Conservation (phyloP, 1,140 invertebrate genomes). For the Cydia amplana region DNA sequence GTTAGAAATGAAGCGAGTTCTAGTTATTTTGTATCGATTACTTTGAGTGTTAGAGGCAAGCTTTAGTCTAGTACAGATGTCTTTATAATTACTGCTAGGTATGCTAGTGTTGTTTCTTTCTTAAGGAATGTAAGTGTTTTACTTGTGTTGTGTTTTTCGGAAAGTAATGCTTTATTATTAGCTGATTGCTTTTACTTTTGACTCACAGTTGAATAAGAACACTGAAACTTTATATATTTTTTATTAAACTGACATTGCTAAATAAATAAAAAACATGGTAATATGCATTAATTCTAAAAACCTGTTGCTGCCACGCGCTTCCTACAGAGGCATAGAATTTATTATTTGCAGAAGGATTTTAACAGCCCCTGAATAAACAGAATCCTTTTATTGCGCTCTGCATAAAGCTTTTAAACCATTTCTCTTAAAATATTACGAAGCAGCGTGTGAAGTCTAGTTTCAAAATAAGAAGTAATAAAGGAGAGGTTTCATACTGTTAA, state of each 20-base stretch:
- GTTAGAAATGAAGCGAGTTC: neutral
- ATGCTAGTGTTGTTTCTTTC: too few relatives aligned
- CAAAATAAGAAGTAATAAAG: neutral
- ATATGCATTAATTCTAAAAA: too few relatives aligned
- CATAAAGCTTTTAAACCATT: neutral
- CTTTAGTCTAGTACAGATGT: neutral
- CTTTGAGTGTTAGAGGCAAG: neutral
- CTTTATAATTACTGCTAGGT: too few relatives aligned
- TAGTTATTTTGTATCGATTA: slow-evolving; percentile 10
- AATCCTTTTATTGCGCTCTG: neutral
- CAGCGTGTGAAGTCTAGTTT: slow-evolving; percentile 1
- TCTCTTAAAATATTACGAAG: neutral
- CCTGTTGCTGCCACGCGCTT: neutral
- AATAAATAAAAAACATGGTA: too few relatives aligned
- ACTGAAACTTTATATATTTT: too few relatives aligned
- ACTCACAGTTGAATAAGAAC: too few relatives aligned
- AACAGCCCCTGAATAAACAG: slow-evolving; percentile 2
- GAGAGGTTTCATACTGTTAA: neutral
- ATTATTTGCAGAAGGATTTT: slow-evolving; percentile 15
- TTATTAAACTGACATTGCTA: too few relatives aligned
- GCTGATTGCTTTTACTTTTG: too few relatives aligned
- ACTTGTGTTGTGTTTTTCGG: too few relatives aligned
- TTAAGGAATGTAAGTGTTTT: too few relatives aligned
- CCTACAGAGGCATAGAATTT: neutral
- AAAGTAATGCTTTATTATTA: too few relatives aligned